Base-by-base conservation (phyloP, 2,797 vertebrate genomes). In the Clarias pachynema region DNA sequence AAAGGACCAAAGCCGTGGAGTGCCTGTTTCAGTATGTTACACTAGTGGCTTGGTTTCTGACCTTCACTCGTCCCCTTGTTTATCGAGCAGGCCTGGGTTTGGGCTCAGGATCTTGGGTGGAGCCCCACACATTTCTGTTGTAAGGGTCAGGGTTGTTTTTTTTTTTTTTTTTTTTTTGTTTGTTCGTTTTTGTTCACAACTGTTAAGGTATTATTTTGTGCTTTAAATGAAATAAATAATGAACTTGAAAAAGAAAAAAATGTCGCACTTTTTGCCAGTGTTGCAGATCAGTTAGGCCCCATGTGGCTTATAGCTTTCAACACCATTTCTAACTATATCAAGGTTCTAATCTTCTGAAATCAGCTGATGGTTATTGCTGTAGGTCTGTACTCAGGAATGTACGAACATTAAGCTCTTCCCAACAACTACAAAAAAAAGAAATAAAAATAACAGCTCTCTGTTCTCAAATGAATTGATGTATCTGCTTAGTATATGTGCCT, bases 341-440 rank as follows among this genome's bases (percentile, higher is more conserved):
- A 86, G 57, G 82, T 84, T 69, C 79, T 83, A 81, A 79, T 65
- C 26, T 31, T 66, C 68, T 73, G 24, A 83, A 74, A 82, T 57
- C 56, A 75, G 83, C 82, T 85, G 74, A 78, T 74, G 83, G 84
- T 87, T 87, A 83, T 70, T 81, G 74, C 83, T 79, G 75, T 89
- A 87, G 87, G 85, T 88, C 82, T 88, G 86, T 86, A 83, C 89
- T 89, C 89, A 88, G 89, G 88, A 90, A 88, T 88, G 88, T 79
- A 88, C 83, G 84, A 86, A 86, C 73, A 79, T 66, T 73, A 89
- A 87, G 85, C 86, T 87, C 85, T 83, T 81, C 81, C 83, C 82
- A 78, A 79, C 87, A 60, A 65, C 34, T 66, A 81, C 82, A 53
- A 53, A 53, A 53, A 14, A 14, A 84, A n/a, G n/a, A 84, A 69